These are phyloP conservation scores for Germaria angustata DNA, from an alignment of 2,888 invertebrate genomes.

Conservation along the genomic window DNA sequence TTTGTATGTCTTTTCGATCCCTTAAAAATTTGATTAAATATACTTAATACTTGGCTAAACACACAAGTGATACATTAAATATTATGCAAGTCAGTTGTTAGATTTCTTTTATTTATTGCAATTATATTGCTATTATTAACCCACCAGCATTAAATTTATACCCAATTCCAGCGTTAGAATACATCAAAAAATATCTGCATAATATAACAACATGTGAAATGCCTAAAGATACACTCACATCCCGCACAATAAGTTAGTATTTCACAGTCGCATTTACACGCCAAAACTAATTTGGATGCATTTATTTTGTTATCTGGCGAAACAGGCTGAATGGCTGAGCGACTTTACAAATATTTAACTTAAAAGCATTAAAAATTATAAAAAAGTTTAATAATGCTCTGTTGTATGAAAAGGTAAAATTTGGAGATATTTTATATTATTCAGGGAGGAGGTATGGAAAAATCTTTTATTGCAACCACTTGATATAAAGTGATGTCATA, in stretches of 20 bases:
- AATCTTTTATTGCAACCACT: not conserved
- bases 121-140: conserved; percentile 10
- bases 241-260: not conserved
- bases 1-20: too few relatives aligned
- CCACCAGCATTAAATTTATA: conserved; percentile 23
- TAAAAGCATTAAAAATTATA: not conserved
- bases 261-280: conserved; percentile 8
- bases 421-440: not conserved
- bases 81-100: not conserved
- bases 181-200: not conserved
- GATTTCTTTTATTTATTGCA: not conserved
- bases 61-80: conserved; percentile 38
- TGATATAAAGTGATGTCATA: too few relatives aligned
- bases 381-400: not conserved
- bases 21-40: not conserved
- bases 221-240: conserved; percentile 17
- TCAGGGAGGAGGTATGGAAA: not conserved
- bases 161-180: conserved; percentile 22
- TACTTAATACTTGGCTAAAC: not conserved
- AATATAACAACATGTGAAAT: conserved; percentile 25
- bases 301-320: not conserved
- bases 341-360: too few relatives aligned
- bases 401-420: not conserved
- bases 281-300: not conserved
- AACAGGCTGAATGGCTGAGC: not conserved